phyloP scores from a whole-genome alignment of 2,888 invertebrate genomes.

The Archips xylosteana region DNA sequence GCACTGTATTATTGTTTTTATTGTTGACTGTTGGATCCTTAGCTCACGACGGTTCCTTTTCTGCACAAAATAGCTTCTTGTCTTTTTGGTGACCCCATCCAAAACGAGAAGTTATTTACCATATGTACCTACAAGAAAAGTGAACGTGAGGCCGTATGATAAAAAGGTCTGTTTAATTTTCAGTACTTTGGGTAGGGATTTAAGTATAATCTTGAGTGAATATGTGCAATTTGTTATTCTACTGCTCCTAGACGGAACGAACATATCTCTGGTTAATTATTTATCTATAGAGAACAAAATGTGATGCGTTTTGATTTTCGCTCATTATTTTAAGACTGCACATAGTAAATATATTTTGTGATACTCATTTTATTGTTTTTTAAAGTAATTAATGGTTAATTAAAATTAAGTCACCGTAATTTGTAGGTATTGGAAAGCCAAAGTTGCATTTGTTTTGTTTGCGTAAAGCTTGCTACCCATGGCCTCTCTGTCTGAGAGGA shows the following conservation, averaged over 20 bases:
- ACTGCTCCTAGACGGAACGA: slow-evolving; percentile 47
- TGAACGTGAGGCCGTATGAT: too few species aligned
- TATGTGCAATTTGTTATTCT: slow-evolving; percentile 31
- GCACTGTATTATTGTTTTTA: neutral
- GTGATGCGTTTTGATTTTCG: slow-evolving; percentile 57
- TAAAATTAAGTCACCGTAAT: slow-evolving; percentile 52
- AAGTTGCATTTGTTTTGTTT: slow-evolving; percentile 55
- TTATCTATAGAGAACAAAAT: slow-evolving; percentile 54
- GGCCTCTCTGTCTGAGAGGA: neutral
- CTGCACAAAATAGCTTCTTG: neutral
- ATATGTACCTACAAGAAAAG: neutral
- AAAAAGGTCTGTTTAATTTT: too few species aligned
- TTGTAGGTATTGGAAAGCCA: slow-evolving; percentile 53
- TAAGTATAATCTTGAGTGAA: slow-evolving; percentile 10
- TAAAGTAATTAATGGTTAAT: slow-evolving; percentile 48
- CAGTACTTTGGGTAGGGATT: neutral
- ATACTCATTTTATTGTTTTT: slow-evolving; percentile 58
- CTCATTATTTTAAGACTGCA: slow-evolving; percentile 73
- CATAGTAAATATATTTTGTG: slow-evolving; percentile 72
- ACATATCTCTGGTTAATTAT: slow-evolving; percentile 80
- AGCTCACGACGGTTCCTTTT: neutral
- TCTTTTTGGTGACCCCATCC: neutral
- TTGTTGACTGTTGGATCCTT: neutral
- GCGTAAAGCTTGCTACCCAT: slow-evolving; percentile 13
- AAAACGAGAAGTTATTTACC: neutral